These are phyloP conservation scores for Alca torda DNA, from an alignment of 2,797 vertebrate species.

Conservation along the genomic window DNA sequence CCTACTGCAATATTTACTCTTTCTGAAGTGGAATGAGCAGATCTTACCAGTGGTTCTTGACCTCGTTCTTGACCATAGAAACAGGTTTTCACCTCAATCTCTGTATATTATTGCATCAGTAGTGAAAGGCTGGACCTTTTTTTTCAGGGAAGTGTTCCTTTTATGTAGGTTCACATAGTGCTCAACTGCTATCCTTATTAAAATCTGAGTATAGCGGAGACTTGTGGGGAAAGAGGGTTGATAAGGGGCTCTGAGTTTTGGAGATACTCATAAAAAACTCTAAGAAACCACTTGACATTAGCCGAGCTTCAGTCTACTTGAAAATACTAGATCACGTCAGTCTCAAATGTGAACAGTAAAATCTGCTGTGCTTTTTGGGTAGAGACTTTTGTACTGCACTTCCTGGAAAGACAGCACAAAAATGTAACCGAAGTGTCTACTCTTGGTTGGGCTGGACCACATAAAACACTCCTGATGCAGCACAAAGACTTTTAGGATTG, in stretches of 20 bases:
- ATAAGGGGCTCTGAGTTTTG: background rate
- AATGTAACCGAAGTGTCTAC: fast-evolving
- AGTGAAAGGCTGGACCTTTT: background rate
- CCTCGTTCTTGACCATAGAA: background rate
- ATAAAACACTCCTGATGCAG: background rate
- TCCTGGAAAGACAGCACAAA: background rate
- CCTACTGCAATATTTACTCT: background rate
- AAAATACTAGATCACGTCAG: background rate
- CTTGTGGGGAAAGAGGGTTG: background rate
- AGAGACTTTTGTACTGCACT: background rate
- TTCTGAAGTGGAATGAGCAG: background rate
- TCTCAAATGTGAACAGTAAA: background rate
- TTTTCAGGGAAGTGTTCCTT: background rate
- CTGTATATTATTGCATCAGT: background rate
- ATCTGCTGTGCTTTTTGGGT: background rate
- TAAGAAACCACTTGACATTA: background rate
- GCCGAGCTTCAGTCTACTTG: background rate
- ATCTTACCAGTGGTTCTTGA: background rate
- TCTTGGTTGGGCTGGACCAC: background rate
- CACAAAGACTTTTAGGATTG: background rate
- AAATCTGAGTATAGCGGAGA: background rate
- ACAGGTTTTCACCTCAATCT: background rate
- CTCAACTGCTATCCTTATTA: background rate
- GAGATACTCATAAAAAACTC: background rate
- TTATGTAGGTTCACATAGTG: background rate